These are phyloP conservation scores for Drosophila nannoptera DNA, from an alignment of 1,140 invertebrate genomes.

Conservation along the genomic window DNA sequence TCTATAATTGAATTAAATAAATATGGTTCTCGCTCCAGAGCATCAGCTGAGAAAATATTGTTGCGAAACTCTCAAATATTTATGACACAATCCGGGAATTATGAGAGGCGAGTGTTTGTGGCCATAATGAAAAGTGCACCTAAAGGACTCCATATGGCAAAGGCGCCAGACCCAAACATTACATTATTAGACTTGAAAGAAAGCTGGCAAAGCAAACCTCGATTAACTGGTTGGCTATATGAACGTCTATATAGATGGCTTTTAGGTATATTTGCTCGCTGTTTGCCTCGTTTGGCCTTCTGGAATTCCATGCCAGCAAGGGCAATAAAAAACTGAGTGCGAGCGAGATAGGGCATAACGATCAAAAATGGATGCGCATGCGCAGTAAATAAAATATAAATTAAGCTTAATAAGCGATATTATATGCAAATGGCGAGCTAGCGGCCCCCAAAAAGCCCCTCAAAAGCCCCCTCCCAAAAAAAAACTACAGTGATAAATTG, in stretches of 20 bases:
- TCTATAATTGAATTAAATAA: constrained; percentile 78
- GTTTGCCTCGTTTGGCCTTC: constrained; percentile 32
- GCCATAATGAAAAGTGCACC: too few relatives aligned
- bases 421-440: constrained; percentile 65
- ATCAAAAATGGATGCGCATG: constrained; percentile 69
- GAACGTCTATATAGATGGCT: too few relatives aligned
- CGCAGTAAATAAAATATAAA: constrained; percentile 71
- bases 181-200: too few relatives aligned
- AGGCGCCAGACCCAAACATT: too few relatives aligned
- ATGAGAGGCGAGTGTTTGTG: too few relatives aligned
- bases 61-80: constrained; percentile 36
- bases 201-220: too few relatives aligned
- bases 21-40: constrained; percentile 44
- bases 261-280: not conserved
- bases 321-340: constrained; percentile 23
- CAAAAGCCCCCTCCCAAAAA: not conserved
- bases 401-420: constrained; percentile 68
- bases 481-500: not conserved
- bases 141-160: too few relatives aligned
- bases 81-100: constrained; percentile 32
- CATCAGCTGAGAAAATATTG: constrained; percentile 74
- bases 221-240: too few relatives aligned
- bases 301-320: constrained; percentile 35
- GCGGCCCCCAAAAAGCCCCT: constrained; percentile 23
- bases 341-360: constrained; percentile 1